Evolutionary conservation across 2,113 vertebrate genomes (phyloP).

Genomic region (Cisticola juncidis): DNA sequence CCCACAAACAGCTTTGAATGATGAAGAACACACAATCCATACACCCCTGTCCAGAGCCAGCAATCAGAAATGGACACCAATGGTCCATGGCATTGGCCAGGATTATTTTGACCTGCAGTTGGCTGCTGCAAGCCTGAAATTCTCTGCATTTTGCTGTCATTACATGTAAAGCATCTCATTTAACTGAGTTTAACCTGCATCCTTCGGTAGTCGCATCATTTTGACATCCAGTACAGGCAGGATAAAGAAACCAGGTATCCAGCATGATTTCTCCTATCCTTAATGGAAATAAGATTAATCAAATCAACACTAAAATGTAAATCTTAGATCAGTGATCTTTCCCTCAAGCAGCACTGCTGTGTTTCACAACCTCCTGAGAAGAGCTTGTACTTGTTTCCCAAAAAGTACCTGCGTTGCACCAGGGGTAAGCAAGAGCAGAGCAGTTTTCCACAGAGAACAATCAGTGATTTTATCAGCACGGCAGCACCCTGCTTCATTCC

Average conservation of each 20-base stretch:
- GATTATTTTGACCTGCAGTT: background rate
- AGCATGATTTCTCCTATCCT: background rate
- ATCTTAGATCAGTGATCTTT: background rate
- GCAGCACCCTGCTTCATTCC: background rate
- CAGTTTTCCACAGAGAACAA: background rate
- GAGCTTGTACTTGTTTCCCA: background rate
- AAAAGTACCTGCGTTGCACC: background rate
- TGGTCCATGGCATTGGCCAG: fast-evolving
- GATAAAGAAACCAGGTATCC: background rate
- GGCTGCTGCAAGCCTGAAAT: background rate
- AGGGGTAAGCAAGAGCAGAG: background rate
- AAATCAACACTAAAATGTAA: background rate
- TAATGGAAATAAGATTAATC: background rate
- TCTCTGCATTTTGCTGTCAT: background rate
- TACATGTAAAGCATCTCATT: background rate
- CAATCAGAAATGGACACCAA: background rate
- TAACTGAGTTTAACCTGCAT: background rate
- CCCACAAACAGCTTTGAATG: background rate
- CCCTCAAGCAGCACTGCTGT: background rate
- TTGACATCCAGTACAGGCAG: background rate
- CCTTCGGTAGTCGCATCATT: background rate
- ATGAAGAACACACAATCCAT: fast-evolving
- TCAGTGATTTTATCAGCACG: background rate
- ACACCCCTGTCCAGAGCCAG: background rate
- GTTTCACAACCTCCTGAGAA: background rate